Percentiles rank a stretch among this genome's conserved stretches.
Evolutionary conservation across 1,140 invertebrate species (phyloP).

Genomic region (Mesaphorura yosii): DNA sequence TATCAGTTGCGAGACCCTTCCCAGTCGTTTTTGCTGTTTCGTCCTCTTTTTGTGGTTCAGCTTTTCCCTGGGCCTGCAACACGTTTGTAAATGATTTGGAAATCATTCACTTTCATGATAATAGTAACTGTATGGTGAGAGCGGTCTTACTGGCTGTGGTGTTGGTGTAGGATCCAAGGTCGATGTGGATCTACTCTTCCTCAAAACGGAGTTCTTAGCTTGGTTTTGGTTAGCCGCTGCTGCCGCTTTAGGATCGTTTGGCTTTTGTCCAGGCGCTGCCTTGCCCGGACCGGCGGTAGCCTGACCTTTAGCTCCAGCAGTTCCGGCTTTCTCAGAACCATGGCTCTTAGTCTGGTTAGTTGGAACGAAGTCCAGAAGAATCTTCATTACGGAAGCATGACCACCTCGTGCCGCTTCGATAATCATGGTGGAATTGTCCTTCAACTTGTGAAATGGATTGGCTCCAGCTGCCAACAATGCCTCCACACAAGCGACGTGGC

Average conservation of each 20-base stretch:
- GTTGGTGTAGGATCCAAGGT: conserved; percentile 26
- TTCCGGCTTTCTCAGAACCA: conserved; percentile 29
- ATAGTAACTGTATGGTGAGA: neutral
- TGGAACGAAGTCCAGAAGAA: conserved; percentile 87
- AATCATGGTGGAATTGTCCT: conserved; percentile 96
- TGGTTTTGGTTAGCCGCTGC: conserved; percentile 14
- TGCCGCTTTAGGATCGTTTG: neutral
- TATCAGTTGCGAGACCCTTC: too few relatives aligned
- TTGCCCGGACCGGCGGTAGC: conserved; percentile 32
- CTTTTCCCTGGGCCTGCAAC: neutral
- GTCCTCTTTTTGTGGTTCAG: neutral
- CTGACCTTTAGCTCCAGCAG: conserved; percentile 34
- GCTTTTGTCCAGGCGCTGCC: too few relatives aligned
- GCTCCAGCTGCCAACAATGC: conserved; percentile 76
- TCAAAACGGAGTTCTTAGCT: conserved; percentile 26
- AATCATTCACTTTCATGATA: too few relatives aligned
- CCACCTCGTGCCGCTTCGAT: conserved; percentile 97
- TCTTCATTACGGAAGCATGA: conserved; percentile 85
- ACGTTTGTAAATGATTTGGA: too few relatives aligned
- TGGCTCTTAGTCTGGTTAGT: conserved; percentile 49
- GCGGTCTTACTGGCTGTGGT: conserved; percentile 8
- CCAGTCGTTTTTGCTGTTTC: neutral
- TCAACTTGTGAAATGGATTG: conserved; percentile 90
- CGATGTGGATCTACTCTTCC: conserved; percentile 31
- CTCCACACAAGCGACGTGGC: conserved; percentile 85